Conservation (phyloP, 2,113 vertebrate species). For the Macrotus californicus region DNA sequence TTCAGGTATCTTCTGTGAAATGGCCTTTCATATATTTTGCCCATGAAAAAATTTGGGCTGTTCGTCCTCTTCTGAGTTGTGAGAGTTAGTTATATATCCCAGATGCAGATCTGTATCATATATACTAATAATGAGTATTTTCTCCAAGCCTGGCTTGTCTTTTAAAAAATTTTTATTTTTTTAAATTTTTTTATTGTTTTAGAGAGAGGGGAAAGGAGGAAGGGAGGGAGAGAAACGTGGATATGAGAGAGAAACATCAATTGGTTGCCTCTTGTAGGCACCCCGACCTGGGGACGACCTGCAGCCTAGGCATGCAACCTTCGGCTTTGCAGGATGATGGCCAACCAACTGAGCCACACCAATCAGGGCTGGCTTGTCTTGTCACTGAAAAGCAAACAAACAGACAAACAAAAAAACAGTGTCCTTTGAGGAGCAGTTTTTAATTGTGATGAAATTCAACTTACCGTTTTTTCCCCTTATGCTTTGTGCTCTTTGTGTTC, state of each 20-base stretch:
- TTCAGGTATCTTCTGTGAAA: neutral
- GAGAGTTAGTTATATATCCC: neutral
- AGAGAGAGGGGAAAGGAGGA: no score
- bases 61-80: neutral
- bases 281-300: no score
- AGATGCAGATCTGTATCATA: neutral
- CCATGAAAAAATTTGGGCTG: neutral
- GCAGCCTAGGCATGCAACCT: no score
- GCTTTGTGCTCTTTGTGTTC: neutral
- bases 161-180: no score
- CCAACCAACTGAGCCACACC: no score
- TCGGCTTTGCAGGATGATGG: no score
- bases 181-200: no score
- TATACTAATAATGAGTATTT: neutral
- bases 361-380: neutral
- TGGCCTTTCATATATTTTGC: neutral
- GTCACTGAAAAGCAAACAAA: neutral
- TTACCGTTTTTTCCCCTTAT: neutral
- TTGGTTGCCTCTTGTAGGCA: no score
- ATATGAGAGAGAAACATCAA: no score
- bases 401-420: no score
- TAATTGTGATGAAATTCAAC: neutral
- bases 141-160: neutral
- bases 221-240: no score
- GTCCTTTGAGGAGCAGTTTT: neutral